Evolutionary conservation across 1,140 invertebrate species (phyloP).

Genomic region (Adelges cooleyi): DNA sequence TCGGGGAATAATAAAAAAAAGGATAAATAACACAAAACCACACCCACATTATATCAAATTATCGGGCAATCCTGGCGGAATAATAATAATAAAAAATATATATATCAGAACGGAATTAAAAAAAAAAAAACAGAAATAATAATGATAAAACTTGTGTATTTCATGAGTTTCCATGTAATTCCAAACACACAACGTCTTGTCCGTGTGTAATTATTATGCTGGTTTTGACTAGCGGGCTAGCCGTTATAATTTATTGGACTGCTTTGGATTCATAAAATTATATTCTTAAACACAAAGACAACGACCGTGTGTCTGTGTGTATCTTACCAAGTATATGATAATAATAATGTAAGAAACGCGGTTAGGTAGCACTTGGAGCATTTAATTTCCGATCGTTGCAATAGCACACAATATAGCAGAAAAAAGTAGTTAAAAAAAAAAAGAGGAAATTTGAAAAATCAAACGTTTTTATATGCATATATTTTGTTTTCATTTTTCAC

Average conservation of each 20-base stretch:
- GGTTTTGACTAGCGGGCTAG: slow-evolving; percentile 18
- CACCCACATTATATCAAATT: slow-evolving; percentile 28
- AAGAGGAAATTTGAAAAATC: too few relatives aligned
- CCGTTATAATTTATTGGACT: slow-evolving; percentile 28
- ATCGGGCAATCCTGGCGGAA: slow-evolving; percentile 14
- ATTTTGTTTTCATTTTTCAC: too few relatives aligned
- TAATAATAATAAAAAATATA: background rate
- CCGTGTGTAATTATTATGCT: slow-evolving; percentile 12
- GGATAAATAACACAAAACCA: slow-evolving; percentile 1
- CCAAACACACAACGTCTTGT: background rate
- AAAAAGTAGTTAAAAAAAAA: too few relatives aligned
- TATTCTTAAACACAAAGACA: background rate
- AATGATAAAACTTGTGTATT: slow-evolving; percentile 4
- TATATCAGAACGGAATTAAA: slow-evolving; percentile 5
- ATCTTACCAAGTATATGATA: too few relatives aligned
- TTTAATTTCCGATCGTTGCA: too few relatives aligned
- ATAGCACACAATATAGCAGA: too few relatives aligned
- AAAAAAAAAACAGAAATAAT: background rate
- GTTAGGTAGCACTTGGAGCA: too few relatives aligned
- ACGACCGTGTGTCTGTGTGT: background rate
- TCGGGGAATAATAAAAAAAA: background rate
- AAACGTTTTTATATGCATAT: too few relatives aligned
- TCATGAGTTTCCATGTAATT: slow-evolving; percentile 20
- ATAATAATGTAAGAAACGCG: too few relatives aligned
- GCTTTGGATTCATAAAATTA: slow-evolving; percentile 12